Conservation (phyloP, 2,888 invertebrate genomes). For the Operophtera brumata region DNA sequence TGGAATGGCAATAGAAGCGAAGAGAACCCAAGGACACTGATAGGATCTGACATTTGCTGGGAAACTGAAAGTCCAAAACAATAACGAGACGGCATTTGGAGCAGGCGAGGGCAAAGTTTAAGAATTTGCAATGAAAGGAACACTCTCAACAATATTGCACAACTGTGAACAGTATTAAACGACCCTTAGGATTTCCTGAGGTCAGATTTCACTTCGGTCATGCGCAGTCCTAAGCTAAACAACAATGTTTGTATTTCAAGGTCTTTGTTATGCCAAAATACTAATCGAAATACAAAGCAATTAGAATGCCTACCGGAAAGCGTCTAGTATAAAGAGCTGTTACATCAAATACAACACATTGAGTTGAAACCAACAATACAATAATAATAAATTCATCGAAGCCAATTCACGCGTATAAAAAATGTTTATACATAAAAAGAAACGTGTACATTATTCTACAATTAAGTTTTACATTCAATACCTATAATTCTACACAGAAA, state of each 20-base stretch:
- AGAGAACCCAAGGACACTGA: slow-evolving; percentile 26
- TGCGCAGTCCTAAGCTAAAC: slow-evolving; percentile 21
- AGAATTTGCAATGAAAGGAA: slow-evolving; percentile 22
- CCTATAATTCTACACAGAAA: slow-evolving; percentile 35
- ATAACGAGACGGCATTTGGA: slow-evolving; percentile 23
- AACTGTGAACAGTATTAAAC: slow-evolving; percentile 20
- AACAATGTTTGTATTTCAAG: slow-evolving; percentile 19
- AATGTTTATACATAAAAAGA: slow-evolving; percentile 13
- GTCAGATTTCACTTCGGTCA: slow-evolving; percentile 23
- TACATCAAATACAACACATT: slow-evolving; percentile 18
- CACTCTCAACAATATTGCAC: slow-evolving; percentile 15
- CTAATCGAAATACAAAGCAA: slow-evolving; percentile 26
- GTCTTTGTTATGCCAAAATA: slow-evolving; percentile 16
- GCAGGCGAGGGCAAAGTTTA: slow-evolving; percentile 20
- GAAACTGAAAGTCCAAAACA: slow-evolving; percentile 32
- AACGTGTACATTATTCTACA: slow-evolving; percentile 4
- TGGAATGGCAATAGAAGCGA: slow-evolving; percentile 23
- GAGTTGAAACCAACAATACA: slow-evolving; percentile 1
- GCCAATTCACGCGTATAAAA: slow-evolving; percentile 19
- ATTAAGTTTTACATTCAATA: slow-evolving; percentile 20
- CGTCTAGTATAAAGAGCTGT: slow-evolving; percentile 17
- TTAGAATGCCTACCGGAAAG: slow-evolving; percentile 27
- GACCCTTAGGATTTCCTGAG: slow-evolving; percentile 19
- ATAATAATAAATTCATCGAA: slow-evolving; percentile 18
- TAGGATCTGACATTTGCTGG: slow-evolving; percentile 30